Percentiles rank a stretch among this genome's conserved stretches.
Evolutionary conservation across 2,113 vertebrate genomes (phyloP).

Genomic region (Cyprinodon variegatus): DNA sequence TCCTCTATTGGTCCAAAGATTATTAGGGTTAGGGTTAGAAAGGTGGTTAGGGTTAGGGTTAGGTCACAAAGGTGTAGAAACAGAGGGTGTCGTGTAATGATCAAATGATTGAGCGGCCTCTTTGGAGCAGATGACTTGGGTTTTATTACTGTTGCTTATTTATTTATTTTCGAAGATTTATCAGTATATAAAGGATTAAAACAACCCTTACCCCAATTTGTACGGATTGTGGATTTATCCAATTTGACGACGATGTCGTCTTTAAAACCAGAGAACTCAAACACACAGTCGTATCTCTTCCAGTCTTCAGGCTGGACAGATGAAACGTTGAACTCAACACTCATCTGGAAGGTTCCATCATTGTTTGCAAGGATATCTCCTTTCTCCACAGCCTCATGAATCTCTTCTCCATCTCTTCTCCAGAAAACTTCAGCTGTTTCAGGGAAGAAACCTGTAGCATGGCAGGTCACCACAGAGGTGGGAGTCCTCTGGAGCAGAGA

Average conservation of each 20-base stretch:
- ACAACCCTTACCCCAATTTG: background rate
- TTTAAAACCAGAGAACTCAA: background rate
- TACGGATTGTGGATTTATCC: background rate
- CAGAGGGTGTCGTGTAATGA: too few relatives aligned
- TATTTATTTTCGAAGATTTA: background rate
- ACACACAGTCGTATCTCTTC: constrained; percentile 8
- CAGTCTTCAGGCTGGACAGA: background rate
- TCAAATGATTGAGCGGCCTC: too few relatives aligned
- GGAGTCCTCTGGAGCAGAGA: constrained; percentile 25
- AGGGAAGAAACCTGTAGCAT: constrained; percentile 29
- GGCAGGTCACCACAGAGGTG: constrained; percentile 39
- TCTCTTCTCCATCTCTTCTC: constrained; percentile 10
- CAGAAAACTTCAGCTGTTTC: background rate
- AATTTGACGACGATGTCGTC: background rate
- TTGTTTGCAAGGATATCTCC: background rate
- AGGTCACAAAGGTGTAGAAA: too few relatives aligned
- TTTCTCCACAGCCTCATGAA: background rate
- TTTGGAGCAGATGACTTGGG: too few relatives aligned
- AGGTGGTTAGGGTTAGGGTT: too few relatives aligned
- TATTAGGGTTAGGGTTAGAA: too few relatives aligned
- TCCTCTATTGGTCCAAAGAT: too few relatives aligned
- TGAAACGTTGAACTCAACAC: background rate
- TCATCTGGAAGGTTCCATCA: constrained; percentile 11
- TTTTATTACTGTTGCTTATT: too few relatives aligned
- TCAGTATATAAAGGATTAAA: background rate